Evolutionary conservation across 2,797 vertebrate species (phyloP).

Genomic region (Sebastes melanostomus): DNA sequence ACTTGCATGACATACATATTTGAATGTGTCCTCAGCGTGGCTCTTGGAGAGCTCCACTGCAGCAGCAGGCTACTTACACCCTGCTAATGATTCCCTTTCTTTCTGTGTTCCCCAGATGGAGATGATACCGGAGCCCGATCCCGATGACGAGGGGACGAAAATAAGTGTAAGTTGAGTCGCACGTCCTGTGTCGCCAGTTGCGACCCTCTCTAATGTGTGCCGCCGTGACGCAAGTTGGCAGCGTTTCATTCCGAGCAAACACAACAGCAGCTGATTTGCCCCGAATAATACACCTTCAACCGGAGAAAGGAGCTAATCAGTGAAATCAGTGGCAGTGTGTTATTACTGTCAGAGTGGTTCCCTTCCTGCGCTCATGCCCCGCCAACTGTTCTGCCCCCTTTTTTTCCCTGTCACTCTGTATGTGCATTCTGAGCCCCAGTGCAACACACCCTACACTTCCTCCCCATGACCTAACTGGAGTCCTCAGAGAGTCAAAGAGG

Average conservation of each 20-base stretch:
- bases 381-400: slow-evolving; percentile 1
- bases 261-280: slow-evolving; percentile 68
- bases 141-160: slow-evolving; percentile 93
- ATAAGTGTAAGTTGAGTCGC: slow-evolving; percentile 89
- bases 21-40: neutral
- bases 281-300: slow-evolving; percentile 58
- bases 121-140: slow-evolving; percentile 87
- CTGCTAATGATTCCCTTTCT: slow-evolving; percentile 38
- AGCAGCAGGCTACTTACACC: neutral
- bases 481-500: neutral
- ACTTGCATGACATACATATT: neutral
- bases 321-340: slow-evolving; percentile 60
- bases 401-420: neutral
- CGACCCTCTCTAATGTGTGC: neutral
- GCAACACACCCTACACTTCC: neutral
- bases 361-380: slow-evolving; percentile 26
- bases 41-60: neutral
- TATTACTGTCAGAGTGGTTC: slow-evolving; percentile 60
- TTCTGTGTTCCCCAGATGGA: slow-evolving; percentile 83
- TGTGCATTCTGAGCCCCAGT: neutral
- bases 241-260: slow-evolving; percentile 15
- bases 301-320: slow-evolving; percentile 67
- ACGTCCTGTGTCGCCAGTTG: neutral
- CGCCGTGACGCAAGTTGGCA: neutral
- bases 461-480: neutral